Evolutionary conservation across 2,113 vertebrate species (phyloP), one percentile per base, ranked within the genome.

Genomic region (Oryctolagus cuniculus): DNA sequence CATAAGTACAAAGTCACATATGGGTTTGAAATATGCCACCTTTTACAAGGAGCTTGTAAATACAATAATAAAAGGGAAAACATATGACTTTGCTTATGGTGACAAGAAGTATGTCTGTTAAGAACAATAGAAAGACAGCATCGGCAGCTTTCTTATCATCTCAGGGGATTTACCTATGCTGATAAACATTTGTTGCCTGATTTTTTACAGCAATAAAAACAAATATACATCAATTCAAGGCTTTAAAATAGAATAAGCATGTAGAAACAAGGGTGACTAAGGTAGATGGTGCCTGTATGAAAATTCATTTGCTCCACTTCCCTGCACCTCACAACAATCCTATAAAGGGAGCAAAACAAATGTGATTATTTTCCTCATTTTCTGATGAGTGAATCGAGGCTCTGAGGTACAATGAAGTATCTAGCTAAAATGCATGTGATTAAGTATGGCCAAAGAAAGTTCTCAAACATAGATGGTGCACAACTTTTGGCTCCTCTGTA

Each of bases 151-250:
- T 72, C 72, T 69, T 58, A 38, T 3, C 15, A 24, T 31, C 49
- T 89, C n/a, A 15, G 79, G 38, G 12, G n/a, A 86, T 86, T 73
- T 82, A 55, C 22, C 36, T 91, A 16, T 49, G 64, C 49, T 81
- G 21, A 36, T 61, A 82, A 85, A 82, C 44, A 90, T 58, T 89
- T 93, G 93, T 53, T 74, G 51, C 21, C 51, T 81, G 31, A 83
- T 92, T 83, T 87, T 70, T 94, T 74, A 81, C 36, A 75, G n/a
- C 44, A 88, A 44, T 75, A 87, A 67, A 89, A 67, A 79, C 63
- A 58, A 86, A 83, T 87, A 80, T 44, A 49, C 55, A 85, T 78
- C 10, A 78, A 16, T 19, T 89, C 29, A 74, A 58, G 75, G 29
- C 22, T 87, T 84, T 72, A 84, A 95, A 79, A 49, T 29, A 91